A percentile compares a stretch with the other conserved stretches of the same genome.
Evolutionary conservation across 2,888 invertebrate species (phyloP).

Genomic region (Dryocosmus kuriphilus): DNA sequence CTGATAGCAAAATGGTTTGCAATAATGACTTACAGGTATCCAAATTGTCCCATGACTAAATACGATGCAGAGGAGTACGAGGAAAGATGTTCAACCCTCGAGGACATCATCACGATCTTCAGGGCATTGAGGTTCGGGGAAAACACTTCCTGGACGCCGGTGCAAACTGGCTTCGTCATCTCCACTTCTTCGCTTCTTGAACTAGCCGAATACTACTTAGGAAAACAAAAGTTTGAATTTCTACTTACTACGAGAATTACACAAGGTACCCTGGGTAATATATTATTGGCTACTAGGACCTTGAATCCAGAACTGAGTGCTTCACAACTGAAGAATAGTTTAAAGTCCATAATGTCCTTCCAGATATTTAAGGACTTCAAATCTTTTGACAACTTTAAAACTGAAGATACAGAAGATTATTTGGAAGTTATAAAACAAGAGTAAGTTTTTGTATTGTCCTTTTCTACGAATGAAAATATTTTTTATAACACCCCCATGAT

Average conservation of each 20-base stretch:
- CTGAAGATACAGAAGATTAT: not conserved
- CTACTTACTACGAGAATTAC: slow-evolving; percentile 1
- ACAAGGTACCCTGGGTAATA: not conserved
- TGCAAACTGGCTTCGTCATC: slow-evolving; percentile 5
- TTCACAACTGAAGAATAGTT: not conserved
- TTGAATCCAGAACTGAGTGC: not conserved
- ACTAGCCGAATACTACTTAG: slow-evolving; percentile 3
- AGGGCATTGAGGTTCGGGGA: slow-evolving; percentile 2
- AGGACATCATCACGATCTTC: not conserved
- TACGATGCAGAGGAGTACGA: slow-evolving; percentile 5
- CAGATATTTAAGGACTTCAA: slow-evolving; percentile 20
- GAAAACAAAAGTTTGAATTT: slow-evolving; percentile 2
- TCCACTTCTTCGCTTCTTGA: not conserved
- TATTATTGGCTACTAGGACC: not conserved
- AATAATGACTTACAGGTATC: slow-evolving; percentile 8
- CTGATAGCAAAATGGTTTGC: slow-evolving; percentile 6
- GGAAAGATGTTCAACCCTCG: not conserved
- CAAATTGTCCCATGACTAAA: slow-evolving; percentile 7
- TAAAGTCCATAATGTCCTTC: not conserved
- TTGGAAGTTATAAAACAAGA: slow-evolving; percentile 1
- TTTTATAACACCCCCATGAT: too few relatives aligned
- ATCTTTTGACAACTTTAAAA: not conserved
- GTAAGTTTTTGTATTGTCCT: not conserved
- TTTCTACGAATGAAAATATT: not conserved
- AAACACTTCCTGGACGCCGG: slow-evolving; percentile 4